phyloP scores from a whole-genome alignment of 1,140 invertebrate genomes.

The Oedothorax gibbosus region DNA sequence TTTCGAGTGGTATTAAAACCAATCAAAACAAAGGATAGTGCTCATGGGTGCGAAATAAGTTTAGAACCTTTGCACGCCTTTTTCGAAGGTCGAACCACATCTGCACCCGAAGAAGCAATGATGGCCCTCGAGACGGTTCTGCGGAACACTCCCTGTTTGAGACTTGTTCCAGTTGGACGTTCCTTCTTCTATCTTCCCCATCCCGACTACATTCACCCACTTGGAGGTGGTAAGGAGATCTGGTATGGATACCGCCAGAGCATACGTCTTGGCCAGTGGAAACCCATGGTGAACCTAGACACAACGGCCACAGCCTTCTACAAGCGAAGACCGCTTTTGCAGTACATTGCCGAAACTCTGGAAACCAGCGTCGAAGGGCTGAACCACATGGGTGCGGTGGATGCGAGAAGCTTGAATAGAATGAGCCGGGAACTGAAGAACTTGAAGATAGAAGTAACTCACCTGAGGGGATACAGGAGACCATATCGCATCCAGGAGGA shows the following conservation, averaged over 20 bases:
- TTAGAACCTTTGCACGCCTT: neutral
- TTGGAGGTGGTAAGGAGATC: neutral
- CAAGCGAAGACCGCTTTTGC: slow-evolving; percentile 76
- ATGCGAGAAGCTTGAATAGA: neutral
- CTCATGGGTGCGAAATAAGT: neutral
- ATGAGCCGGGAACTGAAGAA: slow-evolving; percentile 35
- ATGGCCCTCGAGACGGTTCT: neutral
- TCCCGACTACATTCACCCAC: neutral
- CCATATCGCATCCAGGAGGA: neutral
- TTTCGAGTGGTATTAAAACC: no score
- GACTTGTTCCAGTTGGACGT: neutral
- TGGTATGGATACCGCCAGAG: neutral
- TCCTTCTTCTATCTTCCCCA: neutral
- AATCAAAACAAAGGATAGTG: neutral
- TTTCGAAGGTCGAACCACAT: neutral
- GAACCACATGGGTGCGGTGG: neutral
- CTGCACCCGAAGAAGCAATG: neutral
- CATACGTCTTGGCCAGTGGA: neutral
- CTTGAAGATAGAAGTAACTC: slow-evolving; percentile 56
- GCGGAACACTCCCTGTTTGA: neutral
- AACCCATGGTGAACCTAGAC: neutral
- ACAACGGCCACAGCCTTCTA: neutral
- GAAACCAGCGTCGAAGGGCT: neutral
- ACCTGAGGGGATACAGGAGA: slow-evolving; percentile 10
- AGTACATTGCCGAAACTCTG: slow-evolving; percentile 2